A percentile compares a stretch with the other conserved stretches of the same genome.
phyloP scores from a whole-genome alignment of 2,113 vertebrate genomes.

The Apaloderma vittatum region DNA sequence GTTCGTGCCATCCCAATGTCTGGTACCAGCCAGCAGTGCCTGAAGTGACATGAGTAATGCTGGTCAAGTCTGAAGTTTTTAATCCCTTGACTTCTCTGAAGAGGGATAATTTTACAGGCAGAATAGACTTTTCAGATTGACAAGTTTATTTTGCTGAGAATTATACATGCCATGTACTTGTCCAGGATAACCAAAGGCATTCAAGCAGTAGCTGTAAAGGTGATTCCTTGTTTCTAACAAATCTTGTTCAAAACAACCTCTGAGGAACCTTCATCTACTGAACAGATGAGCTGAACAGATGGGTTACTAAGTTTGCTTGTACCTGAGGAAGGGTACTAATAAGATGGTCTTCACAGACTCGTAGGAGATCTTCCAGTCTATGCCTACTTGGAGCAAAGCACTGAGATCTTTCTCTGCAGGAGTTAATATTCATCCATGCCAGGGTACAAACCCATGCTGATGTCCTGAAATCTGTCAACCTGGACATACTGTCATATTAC shows the following conservation, averaged over 20 bases:
- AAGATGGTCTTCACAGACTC: background rate
- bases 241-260: background rate
- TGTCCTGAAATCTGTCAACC: background rate
- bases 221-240: background rate
- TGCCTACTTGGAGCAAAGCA: background rate
- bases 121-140: background rate
- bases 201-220: background rate
- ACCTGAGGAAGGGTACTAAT: background rate
- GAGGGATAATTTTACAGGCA: background rate
- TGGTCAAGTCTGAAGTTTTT: background rate
- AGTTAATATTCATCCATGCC: background rate
- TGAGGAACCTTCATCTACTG: background rate
- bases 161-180: background rate
- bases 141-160: background rate
- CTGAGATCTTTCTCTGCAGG: background rate
- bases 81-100: background rate
- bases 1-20: background rate
- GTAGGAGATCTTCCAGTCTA: background rate
- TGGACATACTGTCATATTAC: background rate
- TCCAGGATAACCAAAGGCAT: background rate
- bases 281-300: background rate
- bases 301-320: background rate
- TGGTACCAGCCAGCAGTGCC: background rate
- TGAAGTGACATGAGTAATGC: rapidly evolving
- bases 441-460: background rate